Evolutionary conservation across 1,140 invertebrate genomes (phyloP), one percentile per base, ranked within the genome.

Genomic region (Spodoptera frugiperda): DNA sequence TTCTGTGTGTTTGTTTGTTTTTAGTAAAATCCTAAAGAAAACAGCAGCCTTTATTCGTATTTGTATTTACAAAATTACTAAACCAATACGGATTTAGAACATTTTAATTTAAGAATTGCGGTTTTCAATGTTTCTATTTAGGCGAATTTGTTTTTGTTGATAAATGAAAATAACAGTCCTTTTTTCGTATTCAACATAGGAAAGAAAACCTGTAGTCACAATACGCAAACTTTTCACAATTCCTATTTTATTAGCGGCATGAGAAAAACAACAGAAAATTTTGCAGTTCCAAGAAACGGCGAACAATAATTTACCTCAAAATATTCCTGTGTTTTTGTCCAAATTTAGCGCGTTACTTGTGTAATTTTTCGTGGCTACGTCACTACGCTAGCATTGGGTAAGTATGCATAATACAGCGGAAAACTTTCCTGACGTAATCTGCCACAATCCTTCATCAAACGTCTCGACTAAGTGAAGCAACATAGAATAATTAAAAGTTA

Each of bases 401-500:
- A 72, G 33, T 46, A 12, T 67, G 53, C 15, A 68, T 51, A 72
- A 72, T 17, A 46, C 19, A 33, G n/a, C n/a, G 15, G 21, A 14
- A 48, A 61, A 33, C 30, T 73, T 51, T 44, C 8, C 30, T 84
- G 73, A 76, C 78, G 73, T 82, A 87, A 86, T 57, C 67, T 67
- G 63, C 73, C 76, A 77, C 87, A 87, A 88, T 84, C 81, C 54
- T 9, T 57, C 78, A 84, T 81, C 55, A 81, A 81, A 78, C 54
- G 75, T 79, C 57, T 81, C 68, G 30, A 57, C 54, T 79, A 82
- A 86, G 86, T 81, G 54, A 82, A 73, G 79, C 87, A 84, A 87
- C 68, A 78, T 79, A 84, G 87, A 65, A 78, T 79, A 85, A 84
- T 84, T 82, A 78, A 81, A 84, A 88, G 78, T 83, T 86, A 76